Evolutionary conservation across 2,888 invertebrate species (phyloP), one percentile per base, ranked within the genome.

Genomic region (Phengaris alcon): DNA sequence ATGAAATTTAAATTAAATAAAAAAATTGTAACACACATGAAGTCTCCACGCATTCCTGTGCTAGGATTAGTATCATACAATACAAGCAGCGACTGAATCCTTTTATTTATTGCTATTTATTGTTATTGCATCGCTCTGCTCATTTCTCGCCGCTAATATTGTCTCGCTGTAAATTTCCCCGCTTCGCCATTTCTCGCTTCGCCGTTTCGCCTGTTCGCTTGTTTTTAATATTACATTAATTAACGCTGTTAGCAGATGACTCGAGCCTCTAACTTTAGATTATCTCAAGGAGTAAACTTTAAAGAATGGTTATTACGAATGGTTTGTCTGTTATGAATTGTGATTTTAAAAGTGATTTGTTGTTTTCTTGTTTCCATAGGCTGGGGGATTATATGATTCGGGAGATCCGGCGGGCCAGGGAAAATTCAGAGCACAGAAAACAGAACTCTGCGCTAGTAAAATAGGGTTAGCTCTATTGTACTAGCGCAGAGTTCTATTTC

Each of bases 91-190:
- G 92, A 89, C 89, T 89, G 93, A 94, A 94, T 93, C 94, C 94
- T 93, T 93, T 93, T 94, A 94, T 94, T 94, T 94, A 94, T 94
- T 88, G 89, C 93, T 93, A 93, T 93, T 94, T 94, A 94, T 94
- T 93, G 93, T 94, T 93, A 93, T 93, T 93, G 91, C 93, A 92
- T 93, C 87, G 85, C 88, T 89, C 86, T 83, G 84, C 88, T 90
- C 91, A 90, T 91, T 91, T 88, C 91, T 90, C 90, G 87, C 86
- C 85, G 88, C 91, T 91, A 91, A 93, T 92, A 93, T 92, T 88
- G 90, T 91, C 90, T 91, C 89, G 87, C 84, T 88, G 90, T 90
- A 92, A 91, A 92, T 93, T 90, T 85, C 84, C 88, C 90, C 64
- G 64, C 15, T 13, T 91, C 89, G 90, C 83, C 87, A 87, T 86